Percentiles rank a stretch among this genome's conserved stretches.
phyloP scores from a whole-genome alignment of 1,140 invertebrate species.

The Drosophila murphyi region DNA sequence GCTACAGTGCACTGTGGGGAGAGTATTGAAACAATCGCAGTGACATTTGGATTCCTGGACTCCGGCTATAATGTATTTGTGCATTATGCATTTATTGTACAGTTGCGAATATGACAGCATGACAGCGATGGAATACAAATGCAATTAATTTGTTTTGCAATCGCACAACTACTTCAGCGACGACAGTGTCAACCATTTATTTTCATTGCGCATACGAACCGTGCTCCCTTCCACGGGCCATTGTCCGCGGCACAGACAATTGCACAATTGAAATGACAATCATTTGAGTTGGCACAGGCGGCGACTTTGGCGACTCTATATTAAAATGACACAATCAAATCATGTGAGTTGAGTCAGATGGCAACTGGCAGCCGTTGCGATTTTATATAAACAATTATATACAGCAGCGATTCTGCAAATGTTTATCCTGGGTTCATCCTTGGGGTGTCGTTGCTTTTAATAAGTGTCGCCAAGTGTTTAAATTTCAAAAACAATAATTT shows the following conservation, averaged over 20 bases:
- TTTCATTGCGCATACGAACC: constrained; percentile 13
- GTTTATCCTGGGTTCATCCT: not conserved
- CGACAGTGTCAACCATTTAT: constrained; percentile 14
- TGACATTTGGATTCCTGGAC: not conserved
- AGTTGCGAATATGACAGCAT: not conserved
- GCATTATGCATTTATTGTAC: constrained; percentile 13
- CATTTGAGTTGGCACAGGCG: constrained; percentile 2
- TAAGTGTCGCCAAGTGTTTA: not conserved
- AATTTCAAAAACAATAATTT: constrained; percentile 7
- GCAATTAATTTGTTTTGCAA: constrained; percentile 38
- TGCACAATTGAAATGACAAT: constrained; percentile 23
- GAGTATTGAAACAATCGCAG: not conserved
- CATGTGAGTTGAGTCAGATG: not conserved
- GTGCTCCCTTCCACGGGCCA: not conserved
- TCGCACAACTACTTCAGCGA: not conserved
- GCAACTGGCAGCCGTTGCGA: not conserved
- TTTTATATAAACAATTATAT: constrained; percentile 2
- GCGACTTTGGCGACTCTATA: not conserved
- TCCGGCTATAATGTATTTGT: not conserved
- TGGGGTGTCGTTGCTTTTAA: constrained; percentile 2
- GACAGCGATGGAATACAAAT: constrained; percentile 8
- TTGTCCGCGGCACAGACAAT: not conserved
- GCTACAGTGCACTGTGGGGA: not conserved
- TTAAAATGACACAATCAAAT: constrained; percentile 5
- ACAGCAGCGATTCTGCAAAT: not conserved